A percentile compares a stretch with the other conserved stretches of the same genome.
Evolutionary conservation across 30 jellyfish, hydroid and myxozoan genomes (phyloP).

Genomic region (Chironex yamaguchii): DNA sequence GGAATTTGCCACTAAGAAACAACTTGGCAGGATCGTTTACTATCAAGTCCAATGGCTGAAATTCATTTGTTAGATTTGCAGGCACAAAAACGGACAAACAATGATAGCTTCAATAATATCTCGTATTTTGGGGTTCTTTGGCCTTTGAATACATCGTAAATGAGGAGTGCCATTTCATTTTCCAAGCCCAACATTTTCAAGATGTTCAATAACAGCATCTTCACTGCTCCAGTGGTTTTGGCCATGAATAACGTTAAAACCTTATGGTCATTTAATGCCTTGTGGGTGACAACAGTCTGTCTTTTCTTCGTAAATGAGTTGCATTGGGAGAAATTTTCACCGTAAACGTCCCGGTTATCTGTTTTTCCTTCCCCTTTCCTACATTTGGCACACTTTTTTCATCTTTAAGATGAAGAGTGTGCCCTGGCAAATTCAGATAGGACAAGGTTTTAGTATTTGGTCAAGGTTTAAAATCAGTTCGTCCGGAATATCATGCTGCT

Average conservation of each 20-base stretch:
- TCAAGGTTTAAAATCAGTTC: slow-evolving; percentile 37
- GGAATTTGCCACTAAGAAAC: no score
- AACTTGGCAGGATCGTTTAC: slow-evolving; percentile 36
- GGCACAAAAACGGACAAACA: slow-evolving; percentile 21
- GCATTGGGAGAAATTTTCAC: slow-evolving; percentile 59
- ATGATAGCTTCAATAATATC: no score
- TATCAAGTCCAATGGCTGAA: slow-evolving; percentile 45
- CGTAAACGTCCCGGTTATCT: slow-evolving; percentile 21
- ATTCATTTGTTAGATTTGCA: slow-evolving; percentile 10
- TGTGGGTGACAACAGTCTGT: slow-evolving; percentile 43
- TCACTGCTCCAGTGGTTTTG: slow-evolving; percentile 73
- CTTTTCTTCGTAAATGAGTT: slow-evolving; percentile 13
- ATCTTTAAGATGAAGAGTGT: slow-evolving; percentile 5
- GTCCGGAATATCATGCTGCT: slow-evolving; percentile 49
- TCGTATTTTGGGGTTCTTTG: no score
- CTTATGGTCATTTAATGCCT: slow-evolving; percentile 28
- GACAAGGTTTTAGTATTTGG: slow-evolving; percentile 33
- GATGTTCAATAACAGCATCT: slow-evolving; percentile 21
- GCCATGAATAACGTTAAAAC: background rate
- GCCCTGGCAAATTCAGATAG: background rate
- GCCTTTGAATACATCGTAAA: slow-evolving; percentile 31
- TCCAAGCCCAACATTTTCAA: background rate
- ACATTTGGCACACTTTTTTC: background rate
- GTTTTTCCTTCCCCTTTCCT: slow-evolving; percentile 42
- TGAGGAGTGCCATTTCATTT: no score